A percentile compares a stretch with the other conserved stretches of the same genome.
These are phyloP conservation scores for Cercocebus atys DNA, from an alignment of 2,113 vertebrate genomes.

Conservation along the genomic window DNA sequence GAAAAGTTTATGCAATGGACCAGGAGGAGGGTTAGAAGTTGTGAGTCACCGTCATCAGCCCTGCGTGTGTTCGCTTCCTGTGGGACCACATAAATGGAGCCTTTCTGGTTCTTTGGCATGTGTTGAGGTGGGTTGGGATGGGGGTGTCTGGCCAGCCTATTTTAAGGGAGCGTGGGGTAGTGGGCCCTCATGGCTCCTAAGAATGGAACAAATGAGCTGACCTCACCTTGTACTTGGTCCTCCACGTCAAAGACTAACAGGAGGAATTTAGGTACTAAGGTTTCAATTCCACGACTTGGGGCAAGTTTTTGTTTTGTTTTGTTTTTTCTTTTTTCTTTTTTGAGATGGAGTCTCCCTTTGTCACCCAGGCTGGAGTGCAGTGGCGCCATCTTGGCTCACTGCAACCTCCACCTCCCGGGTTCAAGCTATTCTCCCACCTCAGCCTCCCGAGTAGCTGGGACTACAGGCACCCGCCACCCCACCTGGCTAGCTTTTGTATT, in stretches of 20 bases:
- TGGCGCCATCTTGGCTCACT: too few relatives aligned
- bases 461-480: too few relatives aligned
- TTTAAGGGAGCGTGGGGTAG: neutral
- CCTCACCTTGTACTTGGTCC: slow-evolving; percentile 55
- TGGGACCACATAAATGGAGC: slow-evolving; percentile 46
- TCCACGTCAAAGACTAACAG: slow-evolving; percentile 72
- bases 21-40: slow-evolving; percentile 71
- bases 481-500: too few relatives aligned
- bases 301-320: neutral
- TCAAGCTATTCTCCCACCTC: too few relatives aligned
- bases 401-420: too few relatives aligned
- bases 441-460: too few relatives aligned
- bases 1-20: slow-evolving; percentile 80
- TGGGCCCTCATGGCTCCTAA: neutral
- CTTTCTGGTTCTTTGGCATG: slow-evolving; percentile 58
- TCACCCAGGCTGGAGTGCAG: too few relatives aligned
- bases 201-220: neutral
- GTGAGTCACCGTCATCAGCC: slow-evolving; percentile 59
- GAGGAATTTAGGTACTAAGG: slow-evolving; percentile 15
- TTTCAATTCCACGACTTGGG: neutral
- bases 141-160: neutral
- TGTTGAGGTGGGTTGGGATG: neutral
- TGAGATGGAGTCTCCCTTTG: too few relatives aligned
- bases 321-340: too few relatives aligned
- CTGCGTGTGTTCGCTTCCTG: slow-evolving; percentile 48